phyloP scores from a whole-genome alignment of 2,888 invertebrate species.

The Laothoe populi region DNA sequence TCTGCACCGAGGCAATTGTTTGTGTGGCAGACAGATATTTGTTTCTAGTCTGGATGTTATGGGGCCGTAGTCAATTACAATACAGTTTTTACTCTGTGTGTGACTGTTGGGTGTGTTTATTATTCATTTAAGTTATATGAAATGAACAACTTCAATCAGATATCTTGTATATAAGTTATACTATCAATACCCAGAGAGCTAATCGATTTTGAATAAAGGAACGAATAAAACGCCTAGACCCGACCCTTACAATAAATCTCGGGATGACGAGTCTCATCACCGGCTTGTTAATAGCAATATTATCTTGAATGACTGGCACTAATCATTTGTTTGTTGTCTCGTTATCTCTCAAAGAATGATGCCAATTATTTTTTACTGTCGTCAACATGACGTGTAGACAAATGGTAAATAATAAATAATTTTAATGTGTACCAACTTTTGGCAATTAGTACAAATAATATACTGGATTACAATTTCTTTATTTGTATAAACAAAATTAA shows the following conservation, averaged over 20 bases:
- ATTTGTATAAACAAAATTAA: too few species aligned
- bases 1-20: too few species aligned
- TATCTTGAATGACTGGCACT: constrained; percentile 29
- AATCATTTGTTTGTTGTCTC: constrained; percentile 42
- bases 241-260: not conserved
- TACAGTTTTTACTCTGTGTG: too few species aligned
- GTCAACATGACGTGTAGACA: constrained; percentile 1
- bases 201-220: not conserved
- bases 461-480: not conserved
- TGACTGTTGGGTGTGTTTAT: too few species aligned
- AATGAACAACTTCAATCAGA: too few species aligned
- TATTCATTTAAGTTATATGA: too few species aligned
- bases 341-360: constrained; percentile 28
- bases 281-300: not conserved
- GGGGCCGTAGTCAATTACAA: too few species aligned
- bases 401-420: not conserved
- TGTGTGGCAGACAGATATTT: too few species aligned
- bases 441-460: not conserved
- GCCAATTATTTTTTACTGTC: constrained; percentile 16
- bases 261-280: not conserved
- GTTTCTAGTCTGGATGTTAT: too few species aligned
- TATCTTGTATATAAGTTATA: too few species aligned
- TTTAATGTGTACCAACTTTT: too few species aligned
- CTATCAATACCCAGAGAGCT: not conserved
- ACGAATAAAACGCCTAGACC: not conserved